phyloP scores from a whole-genome alignment of 2,113 vertebrate genomes.

The Rhabdomys dilectus region DNA sequence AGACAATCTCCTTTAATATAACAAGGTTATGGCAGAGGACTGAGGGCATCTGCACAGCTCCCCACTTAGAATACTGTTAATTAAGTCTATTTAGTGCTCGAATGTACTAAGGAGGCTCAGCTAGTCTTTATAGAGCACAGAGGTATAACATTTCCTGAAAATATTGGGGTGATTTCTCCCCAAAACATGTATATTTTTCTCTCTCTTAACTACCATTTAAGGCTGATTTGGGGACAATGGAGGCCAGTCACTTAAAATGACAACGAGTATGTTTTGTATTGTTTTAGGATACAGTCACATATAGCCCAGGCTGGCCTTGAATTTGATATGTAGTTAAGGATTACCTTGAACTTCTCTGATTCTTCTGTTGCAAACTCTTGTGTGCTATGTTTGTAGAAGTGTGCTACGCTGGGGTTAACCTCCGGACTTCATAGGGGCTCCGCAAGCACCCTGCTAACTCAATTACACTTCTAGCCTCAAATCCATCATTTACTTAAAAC shows the following conservation, averaged over 20 bases:
- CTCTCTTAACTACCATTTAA: slow-evolving; percentile 12
- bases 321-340: not conserved
- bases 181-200: not conserved
- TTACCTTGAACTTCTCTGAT: not conserved
- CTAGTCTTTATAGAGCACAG: slow-evolving; percentile 14
- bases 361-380: not conserved
- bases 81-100: slow-evolving; percentile 1
- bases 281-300: not conserved
- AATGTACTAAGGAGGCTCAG: not conserved
- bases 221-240: not conserved
- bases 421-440: not conserved
- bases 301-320: not conserved
- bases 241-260: slow-evolving; percentile 50
- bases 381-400: not conserved
- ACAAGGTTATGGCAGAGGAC: slow-evolving; percentile 13
- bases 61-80: not conserved
- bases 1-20: slow-evolving; percentile 25
- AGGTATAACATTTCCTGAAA: not conserved
- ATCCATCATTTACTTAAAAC: not conserved
- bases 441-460: not conserved
- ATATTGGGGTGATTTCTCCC: not conserved
- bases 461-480: not conserved
- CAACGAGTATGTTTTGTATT: not conserved
- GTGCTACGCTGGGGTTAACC: not conserved
- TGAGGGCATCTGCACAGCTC: not conserved